Evolutionary conservation across 2,888 invertebrate species (phyloP).

Genomic region (Idaea biselata): DNA sequence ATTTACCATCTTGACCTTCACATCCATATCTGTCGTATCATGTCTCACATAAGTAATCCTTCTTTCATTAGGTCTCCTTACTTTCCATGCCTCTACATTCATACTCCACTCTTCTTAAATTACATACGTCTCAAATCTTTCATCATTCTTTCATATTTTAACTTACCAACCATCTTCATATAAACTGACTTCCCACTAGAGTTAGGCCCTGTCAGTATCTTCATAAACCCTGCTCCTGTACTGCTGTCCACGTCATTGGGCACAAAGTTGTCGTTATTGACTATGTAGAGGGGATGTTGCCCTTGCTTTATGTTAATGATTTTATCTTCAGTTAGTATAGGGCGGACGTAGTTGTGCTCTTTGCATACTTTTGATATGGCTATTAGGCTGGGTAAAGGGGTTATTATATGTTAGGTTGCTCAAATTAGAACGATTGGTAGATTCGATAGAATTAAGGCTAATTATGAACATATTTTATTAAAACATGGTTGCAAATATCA

Average conservation of each 20-base stretch:
- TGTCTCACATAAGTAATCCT: no score
- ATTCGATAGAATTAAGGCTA: no score
- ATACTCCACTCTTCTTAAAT: no score
- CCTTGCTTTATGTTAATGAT: conserved; percentile 83
- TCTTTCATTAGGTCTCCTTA: no score
- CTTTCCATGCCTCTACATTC: no score
- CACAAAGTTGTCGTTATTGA: conserved; percentile 84
- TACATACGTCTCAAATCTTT: background rate
- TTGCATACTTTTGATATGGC: conserved; percentile 83
- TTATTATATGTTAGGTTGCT: no score
- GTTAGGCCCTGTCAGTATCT: conserved; percentile 94
- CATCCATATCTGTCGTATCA: no score
- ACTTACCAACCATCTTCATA: conserved; percentile 86
- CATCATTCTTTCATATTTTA: background rate
- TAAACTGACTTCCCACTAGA: conserved; percentile 96
- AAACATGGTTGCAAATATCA: no score
- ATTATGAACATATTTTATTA: no score
- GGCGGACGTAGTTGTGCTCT: conserved; percentile 84
- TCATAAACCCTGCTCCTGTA: conserved; percentile 79
- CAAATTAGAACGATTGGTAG: no score
- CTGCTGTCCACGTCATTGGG: conserved; percentile 86
- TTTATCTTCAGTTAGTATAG: conserved; percentile 79
- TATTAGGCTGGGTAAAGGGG: conserved; percentile 76
- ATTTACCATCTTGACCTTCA: background rate
- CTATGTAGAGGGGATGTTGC: conserved; percentile 88